Base-by-base conservation (phyloP, 2,113 vertebrate species). In the Hippocampus comes region DNA sequence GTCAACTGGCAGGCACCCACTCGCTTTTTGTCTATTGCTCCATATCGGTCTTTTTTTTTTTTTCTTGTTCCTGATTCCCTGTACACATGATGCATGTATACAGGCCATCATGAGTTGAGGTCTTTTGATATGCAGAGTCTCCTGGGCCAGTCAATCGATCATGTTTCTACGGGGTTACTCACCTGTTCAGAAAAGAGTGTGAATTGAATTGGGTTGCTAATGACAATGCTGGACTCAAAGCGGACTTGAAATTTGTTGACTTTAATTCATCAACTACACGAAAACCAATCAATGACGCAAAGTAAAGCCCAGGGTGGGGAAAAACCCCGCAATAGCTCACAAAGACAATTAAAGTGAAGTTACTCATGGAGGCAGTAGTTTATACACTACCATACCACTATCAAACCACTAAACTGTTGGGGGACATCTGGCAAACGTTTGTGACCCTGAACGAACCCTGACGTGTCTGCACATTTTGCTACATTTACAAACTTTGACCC, bases 1-100 rank as follows among this genome's bases (percentile, higher is more conserved):
- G 87, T 89, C 84, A 79, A 83, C 79, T 86, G 86, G 83, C 87
- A 86, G 74, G 84, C 75, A 68, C 74, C 23, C 56, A 59, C 56
- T 59, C 14, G 10, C 5, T 82, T 85, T 79, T 83, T 84, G 77
- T 85, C 83, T 76, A 72, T 74, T 80, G 77, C 84, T 85, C 76
- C 64, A 83, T 86, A 87, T 88, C 83, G 87, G 80, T 88, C 86
- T 56, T 63, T 21, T 56, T 56, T 15, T n/a, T 4, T 12, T 25
- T 20, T 10, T 80, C 78, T 71, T 76, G 41, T 71, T 68, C 84
- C 72, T 59, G 70, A 81, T 77, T 86, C 78, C 56, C 55, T 14
- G 14, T 74, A 71, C 70, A 77, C 72, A 82, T 42, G 75, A 80
- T 77, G 76, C 72, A 64, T 46, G 43, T 3, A 6, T 43, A 11